Base-by-base conservation (phyloP, 2,113 vertebrate species). In the Machaerirhynchus nigripectus region DNA sequence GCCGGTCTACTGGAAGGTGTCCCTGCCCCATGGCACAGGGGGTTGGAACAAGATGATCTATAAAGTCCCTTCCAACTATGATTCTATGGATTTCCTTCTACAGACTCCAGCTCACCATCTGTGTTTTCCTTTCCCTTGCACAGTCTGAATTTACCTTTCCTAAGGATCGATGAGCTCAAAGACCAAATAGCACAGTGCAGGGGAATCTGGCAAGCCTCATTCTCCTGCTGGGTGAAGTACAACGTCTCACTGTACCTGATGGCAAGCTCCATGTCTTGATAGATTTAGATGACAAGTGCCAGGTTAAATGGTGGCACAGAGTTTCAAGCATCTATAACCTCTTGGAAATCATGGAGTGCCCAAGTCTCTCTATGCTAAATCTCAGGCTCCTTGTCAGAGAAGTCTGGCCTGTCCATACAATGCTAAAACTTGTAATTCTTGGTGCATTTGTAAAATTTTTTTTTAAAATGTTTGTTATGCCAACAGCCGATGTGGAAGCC, bases 81-180 rank as follows among this genome's bases (percentile, higher is more conserved):
- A 42, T 49, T 49, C 49, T 33, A 13, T 27, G 35, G 21, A 42
- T 71, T 88, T 67, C 53, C 49, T 86, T 73, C 83, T 69, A 14
- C 15, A 75, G 49, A 30, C 59, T 90, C 68, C 13, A 46, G 40
- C 26, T 86, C 0, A 0, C 61, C 73, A 84, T 70, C 85, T 92
- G 90, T 68, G 33, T 63, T 86, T 89, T 88, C 57, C 55, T 73
- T 93, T 86, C 28, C 28, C 23, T 87, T 35, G 33, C 57, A 81
- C n/a, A 71, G 64, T 31, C 89, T 95, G 65, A 92, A 79, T 84
- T 88, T 84, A 40, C 55, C 73, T 74, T 94, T 93, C 81, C 61
- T 63, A 39, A 87, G 79, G 35, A 80, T 52, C 0, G 0, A 35
- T 55, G 30, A 68, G 23, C 40, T 57, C 53, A 59, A 74, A 91